Evolutionary conservation across 2,888 invertebrate species (phyloP).

Genomic region (Horisme vitalbata): DNA sequence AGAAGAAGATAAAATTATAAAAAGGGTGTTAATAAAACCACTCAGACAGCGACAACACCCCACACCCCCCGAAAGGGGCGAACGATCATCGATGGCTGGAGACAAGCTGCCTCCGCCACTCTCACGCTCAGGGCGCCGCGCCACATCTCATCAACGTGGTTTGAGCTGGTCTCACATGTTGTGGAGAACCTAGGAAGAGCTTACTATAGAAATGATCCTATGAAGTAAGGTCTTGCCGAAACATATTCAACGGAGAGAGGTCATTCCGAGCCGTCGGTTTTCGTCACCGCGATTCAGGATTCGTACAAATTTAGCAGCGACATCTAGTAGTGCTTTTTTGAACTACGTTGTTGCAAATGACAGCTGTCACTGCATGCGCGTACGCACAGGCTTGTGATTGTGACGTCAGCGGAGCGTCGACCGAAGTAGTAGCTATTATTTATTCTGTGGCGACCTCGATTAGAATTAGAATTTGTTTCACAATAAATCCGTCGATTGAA

Average conservation of each 20-base stretch:
- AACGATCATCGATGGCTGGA: slow-evolving; percentile 42
- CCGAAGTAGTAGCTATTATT: not conserved
- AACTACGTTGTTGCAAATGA: not conserved
- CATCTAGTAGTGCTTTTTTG: slow-evolving; percentile 6
- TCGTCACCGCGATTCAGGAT: slow-evolving; percentile 23
- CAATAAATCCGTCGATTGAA: too few relatives aligned
- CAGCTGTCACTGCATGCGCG: slow-evolving; percentile 2
- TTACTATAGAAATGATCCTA: slow-evolving; percentile 43
- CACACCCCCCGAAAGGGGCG: slow-evolving; percentile 27
- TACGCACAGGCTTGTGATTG: too few relatives aligned
- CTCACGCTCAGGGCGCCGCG: slow-evolving; percentile 42
- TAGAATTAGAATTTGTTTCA: too few relatives aligned
- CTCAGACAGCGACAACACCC: slow-evolving; percentile 37
- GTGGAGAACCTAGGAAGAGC: slow-evolving; percentile 34
- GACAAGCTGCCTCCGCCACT: slow-evolving; percentile 27
- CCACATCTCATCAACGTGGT: slow-evolving; percentile 42
- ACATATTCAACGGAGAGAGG: not conserved
- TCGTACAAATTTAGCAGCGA: slow-evolving; percentile 5
- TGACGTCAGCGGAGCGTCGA: slow-evolving; percentile 8
- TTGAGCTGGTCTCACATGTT: slow-evolving; percentile 31
- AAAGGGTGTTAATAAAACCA: too few relatives aligned
- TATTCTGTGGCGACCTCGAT: slow-evolving; percentile 1
- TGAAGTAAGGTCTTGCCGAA: slow-evolving; percentile 37
- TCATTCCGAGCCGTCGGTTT: slow-evolving; percentile 6
- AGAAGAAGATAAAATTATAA: too few relatives aligned